phyloP scores from a whole-genome alignment of 2,888 invertebrate genomes.

The Argyresthia albistria region DNA sequence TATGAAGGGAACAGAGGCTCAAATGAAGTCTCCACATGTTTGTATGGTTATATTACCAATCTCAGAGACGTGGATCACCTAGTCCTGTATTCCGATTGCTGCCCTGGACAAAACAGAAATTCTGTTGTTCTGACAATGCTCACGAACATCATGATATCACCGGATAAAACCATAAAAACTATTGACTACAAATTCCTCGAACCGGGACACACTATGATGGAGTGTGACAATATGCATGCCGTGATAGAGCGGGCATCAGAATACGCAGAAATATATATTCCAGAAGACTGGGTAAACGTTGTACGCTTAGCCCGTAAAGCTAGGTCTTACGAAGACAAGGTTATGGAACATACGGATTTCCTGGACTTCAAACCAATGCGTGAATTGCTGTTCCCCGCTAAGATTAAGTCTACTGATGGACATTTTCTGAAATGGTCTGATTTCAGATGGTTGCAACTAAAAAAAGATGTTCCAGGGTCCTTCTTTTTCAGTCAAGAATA shows the following conservation, averaged over 20 bases:
- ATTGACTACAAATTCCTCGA: slow-evolving; percentile 9
- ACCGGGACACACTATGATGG: slow-evolving; percentile 7
- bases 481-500: slow-evolving; percentile 7
- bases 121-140: slow-evolving; percentile 9
- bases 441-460: slow-evolving; percentile 6
- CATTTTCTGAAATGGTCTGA: slow-evolving; percentile 3
- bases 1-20: slow-evolving; percentile 11
- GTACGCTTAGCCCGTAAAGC: slow-evolving; percentile 5
- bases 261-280: slow-evolving; percentile 10
- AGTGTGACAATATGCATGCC: slow-evolving; percentile 7
- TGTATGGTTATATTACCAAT: slow-evolving; percentile 1
- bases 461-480: slow-evolving; percentile 4
- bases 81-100: slow-evolving; percentile 9
- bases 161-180: slow-evolving; percentile 2
- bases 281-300: slow-evolving; percentile 11
- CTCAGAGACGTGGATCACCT: slow-evolving; percentile 7
- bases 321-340: slow-evolving; percentile 3
- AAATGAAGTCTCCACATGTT: slow-evolving; percentile 6
- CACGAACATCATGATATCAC: slow-evolving; percentile 3
- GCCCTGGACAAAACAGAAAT: slow-evolving; percentile 10
- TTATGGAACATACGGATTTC: slow-evolving; percentile 8
- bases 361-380: slow-evolving; percentile 6
- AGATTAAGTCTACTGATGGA: slow-evolving; percentile 2
- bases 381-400: background rate
- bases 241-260: slow-evolving; percentile 10